These are phyloP conservation scores for Proisotoma minuta DNA, from an alignment of 2,888 invertebrate genomes.

Conservation along the genomic window DNA sequence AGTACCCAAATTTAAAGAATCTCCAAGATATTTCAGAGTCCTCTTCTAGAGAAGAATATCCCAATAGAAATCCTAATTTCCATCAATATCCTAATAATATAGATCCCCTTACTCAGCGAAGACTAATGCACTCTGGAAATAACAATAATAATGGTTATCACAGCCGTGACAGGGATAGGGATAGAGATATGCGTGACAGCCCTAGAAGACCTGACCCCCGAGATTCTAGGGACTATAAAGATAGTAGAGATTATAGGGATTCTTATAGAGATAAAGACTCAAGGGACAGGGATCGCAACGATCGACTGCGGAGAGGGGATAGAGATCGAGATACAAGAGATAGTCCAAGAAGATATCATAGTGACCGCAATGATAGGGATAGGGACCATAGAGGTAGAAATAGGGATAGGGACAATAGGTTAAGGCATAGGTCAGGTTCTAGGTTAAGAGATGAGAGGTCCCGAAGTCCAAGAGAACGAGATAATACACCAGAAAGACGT, in stretches of 20 bases:
- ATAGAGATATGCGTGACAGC: constrained; percentile 22
- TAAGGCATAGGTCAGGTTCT: constrained; percentile 35
- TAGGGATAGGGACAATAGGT: constrained; percentile 31
- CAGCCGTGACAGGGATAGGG: constrained; percentile 24
- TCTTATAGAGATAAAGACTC: constrained; percentile 18
- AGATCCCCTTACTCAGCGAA: too few species aligned
- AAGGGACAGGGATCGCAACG: constrained; percentile 20
- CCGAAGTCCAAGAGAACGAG: constrained; percentile 45
- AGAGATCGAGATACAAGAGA: constrained; percentile 13
- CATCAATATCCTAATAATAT: constrained; percentile 28
- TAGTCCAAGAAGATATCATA: constrained; percentile 8
- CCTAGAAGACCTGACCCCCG: constrained; percentile 23
- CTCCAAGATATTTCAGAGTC: constrained; percentile 18
- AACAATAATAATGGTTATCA: constrained; percentile 31
- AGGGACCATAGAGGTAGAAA: constrained; percentile 21
- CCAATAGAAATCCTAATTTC: constrained; percentile 24
- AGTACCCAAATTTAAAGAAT: constrained; percentile 21
- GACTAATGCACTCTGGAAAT: constrained; percentile 32
- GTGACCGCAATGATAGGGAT: constrained; percentile 23
- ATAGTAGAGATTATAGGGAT: constrained; percentile 14
- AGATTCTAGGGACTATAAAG: constrained; percentile 16
- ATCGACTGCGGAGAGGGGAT: constrained; percentile 8
- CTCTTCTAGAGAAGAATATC: constrained; percentile 21
- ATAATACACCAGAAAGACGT: constrained; percentile 46
- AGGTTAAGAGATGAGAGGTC: constrained; percentile 42